Conservation (phyloP, 2,888 invertebrate species). For the Epinotia brunnichana region DNA sequence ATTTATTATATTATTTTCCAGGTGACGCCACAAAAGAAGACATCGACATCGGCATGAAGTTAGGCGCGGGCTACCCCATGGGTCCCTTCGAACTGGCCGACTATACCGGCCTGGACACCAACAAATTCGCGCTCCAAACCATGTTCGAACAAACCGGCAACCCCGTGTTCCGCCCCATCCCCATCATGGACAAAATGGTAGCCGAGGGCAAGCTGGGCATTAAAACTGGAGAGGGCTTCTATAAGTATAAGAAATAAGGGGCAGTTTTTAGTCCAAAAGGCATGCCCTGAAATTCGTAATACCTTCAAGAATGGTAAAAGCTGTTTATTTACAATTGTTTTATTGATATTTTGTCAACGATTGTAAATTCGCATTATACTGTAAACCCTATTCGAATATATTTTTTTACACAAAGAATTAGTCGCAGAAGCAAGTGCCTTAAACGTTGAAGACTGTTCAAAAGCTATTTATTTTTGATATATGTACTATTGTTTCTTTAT, state of each 20-base stretch:
- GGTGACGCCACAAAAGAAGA: conserved; percentile 89
- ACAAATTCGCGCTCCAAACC: conserved; percentile 88
- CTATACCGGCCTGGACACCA: conserved; percentile 93
- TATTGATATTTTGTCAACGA: neutral
- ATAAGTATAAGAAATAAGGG: conserved; percentile 84
- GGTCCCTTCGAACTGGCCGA: conserved; percentile 94
- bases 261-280: neutral
- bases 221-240: conserved; percentile 93
- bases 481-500: too few relatives aligned
- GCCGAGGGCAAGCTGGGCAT: conserved; percentile 90
- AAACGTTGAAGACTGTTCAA: neutral
- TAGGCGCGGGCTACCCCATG: conserved; percentile 96
- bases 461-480: neutral
- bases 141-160: conserved; percentile 79
- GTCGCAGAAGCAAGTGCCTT: neutral
- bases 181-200: conserved; percentile 87
- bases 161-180: conserved; percentile 82
- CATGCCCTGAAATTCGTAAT: neutral
- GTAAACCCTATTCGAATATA: neutral
- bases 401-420: neutral
- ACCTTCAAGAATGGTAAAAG: neutral
- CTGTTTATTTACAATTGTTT: neutral
- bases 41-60: conserved; percentile 95
- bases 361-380: neutral
- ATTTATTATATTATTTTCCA: conserved; percentile 55